Base-by-base conservation (phyloP, 1,140 invertebrate genomes). In the Drosophila nigromelanica region DNA sequence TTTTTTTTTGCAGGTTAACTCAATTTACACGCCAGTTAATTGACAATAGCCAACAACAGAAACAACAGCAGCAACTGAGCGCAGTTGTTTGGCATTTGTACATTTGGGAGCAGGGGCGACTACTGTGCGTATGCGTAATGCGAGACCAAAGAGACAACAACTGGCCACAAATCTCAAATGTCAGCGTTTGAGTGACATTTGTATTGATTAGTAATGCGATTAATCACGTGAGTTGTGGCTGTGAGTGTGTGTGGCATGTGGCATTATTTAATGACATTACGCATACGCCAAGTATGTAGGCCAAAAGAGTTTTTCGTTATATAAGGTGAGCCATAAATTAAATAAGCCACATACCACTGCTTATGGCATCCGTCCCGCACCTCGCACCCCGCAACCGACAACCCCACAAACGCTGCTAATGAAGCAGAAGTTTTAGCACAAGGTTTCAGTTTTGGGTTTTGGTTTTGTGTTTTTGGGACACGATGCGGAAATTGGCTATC, bases 141-240 rank as follows among this genome's bases (percentile, higher is more conserved):
- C 54, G 71, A 81, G 62, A 58, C 55, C 56, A 30, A 40, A 48
- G n/a, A 55, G 12, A 39, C 37, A 40, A 45, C 68, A 70, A 74
- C 54, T 76, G 73, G 66, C 78, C 82, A 89, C 82, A 89, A 89
- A 89, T 89, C 82, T 89, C 79, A 82, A 87, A 87, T 87, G 78
- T 89, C 82, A 79, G 54, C 67, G 64, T 64, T 70, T 73, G 83
- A 87, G 71, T 82, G 82, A 82, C 82, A 87, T 87, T 87, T 82
- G 83, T 87, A 87, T 87, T 87, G 82, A 87, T 87, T 87, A 87
- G 82, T 87, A 82, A 87, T 76, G 71, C 78, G 82, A 87, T 87
- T 87, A 87, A 87, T 87, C 82, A 87, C 66, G 67, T 86, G 78
- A 69, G 33, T 61, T 63, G 58, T 43, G 40, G 18, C 52, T 47